Conservation (phyloP, 2,888 invertebrate species). For the Tenodera sinensis region DNA sequence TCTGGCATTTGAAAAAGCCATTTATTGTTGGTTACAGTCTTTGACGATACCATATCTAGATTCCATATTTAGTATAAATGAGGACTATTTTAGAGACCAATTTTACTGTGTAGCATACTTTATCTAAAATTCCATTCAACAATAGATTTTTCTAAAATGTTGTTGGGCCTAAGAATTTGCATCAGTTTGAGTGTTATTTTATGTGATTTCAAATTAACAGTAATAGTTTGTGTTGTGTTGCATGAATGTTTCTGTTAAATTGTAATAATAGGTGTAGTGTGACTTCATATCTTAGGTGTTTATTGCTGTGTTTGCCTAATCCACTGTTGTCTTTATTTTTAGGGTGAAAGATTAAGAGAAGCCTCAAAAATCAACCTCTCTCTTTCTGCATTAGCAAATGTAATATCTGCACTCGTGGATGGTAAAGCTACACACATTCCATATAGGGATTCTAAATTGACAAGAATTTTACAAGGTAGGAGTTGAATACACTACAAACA, state of each 20-base stretch:
- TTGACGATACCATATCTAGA: too few relatives aligned
- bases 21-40: too few relatives aligned
- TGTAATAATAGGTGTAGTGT: neutral
- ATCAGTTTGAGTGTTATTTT: too few relatives aligned
- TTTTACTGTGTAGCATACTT: too few relatives aligned
- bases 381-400: constrained; percentile 95
- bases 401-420: constrained; percentile 91
- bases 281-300: too few relatives aligned
- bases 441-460: constrained; percentile 95
- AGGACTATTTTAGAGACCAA: too few relatives aligned
- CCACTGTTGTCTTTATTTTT: constrained; percentile 25
- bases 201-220: too few relatives aligned
- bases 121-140: too few relatives aligned
- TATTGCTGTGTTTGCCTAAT: neutral
- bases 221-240: neutral
- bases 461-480: constrained; percentile 77
- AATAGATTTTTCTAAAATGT: too few relatives aligned
- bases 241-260: neutral
- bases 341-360: constrained; percentile 87
- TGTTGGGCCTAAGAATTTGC: too few relatives aligned
- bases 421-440: constrained; percentile 95
- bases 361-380: constrained; percentile 97
- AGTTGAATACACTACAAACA: neutral
- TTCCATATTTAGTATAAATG: too few relatives aligned
- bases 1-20: too few relatives aligned